A percentile compares a stretch with the other conserved stretches of the same genome.
Conservation (phyloP, 2,797 vertebrate genomes). For the Enteromius afrohamiltoni region DNA sequence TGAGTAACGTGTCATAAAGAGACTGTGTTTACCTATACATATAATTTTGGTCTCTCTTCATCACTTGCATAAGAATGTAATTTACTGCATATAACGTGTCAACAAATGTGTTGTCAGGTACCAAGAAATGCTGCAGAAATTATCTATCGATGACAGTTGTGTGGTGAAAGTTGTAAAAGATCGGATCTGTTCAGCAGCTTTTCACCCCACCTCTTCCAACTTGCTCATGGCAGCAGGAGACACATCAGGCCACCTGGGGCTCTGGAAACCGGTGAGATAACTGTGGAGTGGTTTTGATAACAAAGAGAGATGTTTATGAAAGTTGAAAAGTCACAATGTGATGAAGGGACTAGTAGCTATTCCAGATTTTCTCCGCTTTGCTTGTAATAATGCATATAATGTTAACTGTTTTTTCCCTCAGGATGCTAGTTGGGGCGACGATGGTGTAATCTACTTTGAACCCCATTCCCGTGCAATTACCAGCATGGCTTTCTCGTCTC, state of each 20-base stretch:
- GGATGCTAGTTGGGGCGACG: constrained; percentile 71
- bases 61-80: neutral
- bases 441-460: constrained; percentile 75
- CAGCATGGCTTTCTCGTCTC: constrained; percentile 82
- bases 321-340: neutral
- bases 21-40: neutral
- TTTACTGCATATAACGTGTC: neutral
- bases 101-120: constrained; percentile 74
- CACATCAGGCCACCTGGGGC: constrained; percentile 80
- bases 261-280: constrained; percentile 86
- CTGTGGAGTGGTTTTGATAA: neutral
- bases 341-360: neutral
- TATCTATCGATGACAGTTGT: constrained; percentile 74
- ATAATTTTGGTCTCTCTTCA: neutral
- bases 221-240: constrained; percentile 87
- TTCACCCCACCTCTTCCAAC: constrained; percentile 83
- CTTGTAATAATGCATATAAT: neutral
- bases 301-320: neutral
- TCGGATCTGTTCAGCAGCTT: constrained; percentile 78
- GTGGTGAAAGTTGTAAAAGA: constrained; percentile 82
- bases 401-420: constrained; percentile 58
- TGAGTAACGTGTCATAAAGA: constrained; percentile 58
- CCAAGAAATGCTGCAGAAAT: constrained; percentile 69
- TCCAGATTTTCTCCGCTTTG: neutral
- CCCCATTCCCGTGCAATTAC: constrained; percentile 75